phyloP scores from a whole-genome alignment of 2,113 vertebrate genomes.

The Pomatorhinus ruficollis region DNA sequence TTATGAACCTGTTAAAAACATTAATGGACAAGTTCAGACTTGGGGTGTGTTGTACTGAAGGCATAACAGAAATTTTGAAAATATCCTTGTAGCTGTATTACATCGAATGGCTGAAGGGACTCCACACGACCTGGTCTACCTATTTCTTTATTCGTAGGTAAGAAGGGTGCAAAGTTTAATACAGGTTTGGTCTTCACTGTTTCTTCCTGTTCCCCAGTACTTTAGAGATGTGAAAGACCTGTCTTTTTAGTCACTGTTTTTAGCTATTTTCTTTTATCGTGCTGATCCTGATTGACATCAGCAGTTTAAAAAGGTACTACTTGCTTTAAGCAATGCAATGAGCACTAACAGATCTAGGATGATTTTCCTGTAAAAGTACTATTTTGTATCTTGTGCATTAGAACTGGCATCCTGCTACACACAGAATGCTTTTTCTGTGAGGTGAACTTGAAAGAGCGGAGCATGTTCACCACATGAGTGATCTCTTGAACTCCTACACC shows the following conservation, averaged over 20 bases:
- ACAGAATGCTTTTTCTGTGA: background rate
- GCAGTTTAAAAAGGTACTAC: background rate
- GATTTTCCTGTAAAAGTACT: background rate
- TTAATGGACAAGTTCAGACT: background rate
- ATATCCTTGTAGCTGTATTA: too few relatives aligned
- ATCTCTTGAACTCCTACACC: background rate
- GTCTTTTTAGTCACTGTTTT: background rate
- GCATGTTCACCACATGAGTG: background rate
- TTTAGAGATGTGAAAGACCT: background rate
- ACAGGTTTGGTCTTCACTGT: background rate
- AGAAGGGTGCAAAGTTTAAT: background rate
- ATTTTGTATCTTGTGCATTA: background rate
- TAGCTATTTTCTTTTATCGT: background rate
- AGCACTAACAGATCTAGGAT: background rate
- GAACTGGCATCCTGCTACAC: background rate
- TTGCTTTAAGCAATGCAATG: background rate
- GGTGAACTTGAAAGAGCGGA: background rate
- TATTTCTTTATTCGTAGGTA: background rate
- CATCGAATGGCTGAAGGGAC: too few relatives aligned
- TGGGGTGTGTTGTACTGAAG: background rate
- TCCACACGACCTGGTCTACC: background rate
- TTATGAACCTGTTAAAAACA: background rate
- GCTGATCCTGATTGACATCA: background rate
- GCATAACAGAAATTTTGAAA: background rate
- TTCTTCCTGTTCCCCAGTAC: background rate